These are phyloP conservation scores for Thaumatotibia leucotreta DNA, from an alignment of 1,140 invertebrate genomes.

Conservation along the genomic window DNA sequence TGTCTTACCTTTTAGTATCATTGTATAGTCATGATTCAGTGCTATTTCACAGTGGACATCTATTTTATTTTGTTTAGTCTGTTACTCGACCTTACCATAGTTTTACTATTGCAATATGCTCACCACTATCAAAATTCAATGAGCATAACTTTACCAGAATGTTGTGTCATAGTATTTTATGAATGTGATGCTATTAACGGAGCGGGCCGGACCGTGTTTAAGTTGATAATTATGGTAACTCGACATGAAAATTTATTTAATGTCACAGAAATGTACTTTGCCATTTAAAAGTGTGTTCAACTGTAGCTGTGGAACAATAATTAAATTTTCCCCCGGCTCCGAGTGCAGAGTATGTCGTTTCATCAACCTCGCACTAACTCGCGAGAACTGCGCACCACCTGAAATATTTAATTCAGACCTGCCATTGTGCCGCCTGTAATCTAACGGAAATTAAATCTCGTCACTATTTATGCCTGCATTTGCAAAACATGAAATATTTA, in stretches of 20 bases:
- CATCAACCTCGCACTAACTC: constrained; percentile 62
- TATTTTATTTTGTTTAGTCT: not conserved
- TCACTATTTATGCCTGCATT: constrained; percentile 35
- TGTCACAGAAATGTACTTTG: constrained; percentile 56
- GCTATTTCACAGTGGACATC: not conserved
- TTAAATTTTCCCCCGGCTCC: constrained; percentile 64
- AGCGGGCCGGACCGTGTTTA: not conserved
- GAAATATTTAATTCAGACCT: constrained; percentile 70
- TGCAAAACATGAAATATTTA: not conserved
- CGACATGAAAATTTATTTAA: constrained; percentile 60
- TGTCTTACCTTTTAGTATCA: not conserved
- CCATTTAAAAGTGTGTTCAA: constrained; percentile 66
- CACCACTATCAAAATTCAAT: not conserved
- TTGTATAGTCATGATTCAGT: not conserved
- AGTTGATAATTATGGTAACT: constrained; percentile 52
- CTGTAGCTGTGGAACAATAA: constrained; percentile 61
- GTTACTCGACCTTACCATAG: not conserved
- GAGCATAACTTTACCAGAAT: not conserved
- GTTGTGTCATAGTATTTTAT: constrained; percentile 6
- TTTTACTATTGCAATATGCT: not conserved
- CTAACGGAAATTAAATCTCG: constrained; percentile 63
- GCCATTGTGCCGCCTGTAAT: constrained; percentile 56
- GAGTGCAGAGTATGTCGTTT: constrained; percentile 58
- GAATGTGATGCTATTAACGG: constrained; percentile 1
- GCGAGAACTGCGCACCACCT: constrained; percentile 50